A percentile compares a stretch with the other conserved stretches of the same genome.
These are phyloP conservation scores for Drosophila cracens DNA, from an alignment of 2,888 invertebrate genomes.

Conservation along the genomic window DNA sequence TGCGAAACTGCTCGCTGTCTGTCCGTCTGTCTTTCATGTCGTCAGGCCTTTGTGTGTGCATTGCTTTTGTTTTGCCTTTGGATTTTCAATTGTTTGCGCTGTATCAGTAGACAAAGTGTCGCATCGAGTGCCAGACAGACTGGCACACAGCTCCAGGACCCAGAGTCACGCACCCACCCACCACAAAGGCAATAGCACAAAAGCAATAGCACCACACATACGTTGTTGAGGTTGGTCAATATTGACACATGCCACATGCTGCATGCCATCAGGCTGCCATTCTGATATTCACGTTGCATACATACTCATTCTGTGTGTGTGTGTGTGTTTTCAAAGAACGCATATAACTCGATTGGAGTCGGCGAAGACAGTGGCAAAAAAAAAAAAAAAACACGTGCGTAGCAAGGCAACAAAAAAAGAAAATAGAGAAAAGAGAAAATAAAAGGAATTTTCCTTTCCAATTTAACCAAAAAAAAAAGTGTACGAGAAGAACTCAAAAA, in stretches of 20 bases:
- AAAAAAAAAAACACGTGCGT: neutral
- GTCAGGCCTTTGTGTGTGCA: slow-evolving; percentile 52
- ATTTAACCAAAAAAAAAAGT: neutral
- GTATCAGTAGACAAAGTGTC: slow-evolving; percentile 78
- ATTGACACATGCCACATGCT: neutral
- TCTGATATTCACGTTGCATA: neutral
- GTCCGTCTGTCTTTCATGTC: slow-evolving; percentile 25
- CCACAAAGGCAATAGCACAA: neutral
- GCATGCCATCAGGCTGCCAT: neutral
- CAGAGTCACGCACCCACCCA: slow-evolving; percentile 29
- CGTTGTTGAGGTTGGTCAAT: neutral
- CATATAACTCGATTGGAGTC: neutral
- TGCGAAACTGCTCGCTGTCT: slow-evolving; percentile 11
- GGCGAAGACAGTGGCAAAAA: neutral
- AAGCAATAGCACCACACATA: neutral
- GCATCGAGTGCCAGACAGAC: slow-evolving; percentile 59
- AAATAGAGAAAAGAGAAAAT: neutral
- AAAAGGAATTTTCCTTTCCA: neutral
- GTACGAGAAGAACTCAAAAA: neutral
- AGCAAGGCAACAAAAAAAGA: neutral
- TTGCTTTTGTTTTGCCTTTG: slow-evolving; percentile 49
- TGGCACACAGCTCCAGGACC: slow-evolving; percentile 34
- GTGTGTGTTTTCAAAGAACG: neutral
- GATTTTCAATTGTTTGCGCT: slow-evolving; percentile 50
- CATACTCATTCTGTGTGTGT: neutral